Conservation (phyloP, 1,140 invertebrate species). For the Brachionus manjavacas region DNA sequence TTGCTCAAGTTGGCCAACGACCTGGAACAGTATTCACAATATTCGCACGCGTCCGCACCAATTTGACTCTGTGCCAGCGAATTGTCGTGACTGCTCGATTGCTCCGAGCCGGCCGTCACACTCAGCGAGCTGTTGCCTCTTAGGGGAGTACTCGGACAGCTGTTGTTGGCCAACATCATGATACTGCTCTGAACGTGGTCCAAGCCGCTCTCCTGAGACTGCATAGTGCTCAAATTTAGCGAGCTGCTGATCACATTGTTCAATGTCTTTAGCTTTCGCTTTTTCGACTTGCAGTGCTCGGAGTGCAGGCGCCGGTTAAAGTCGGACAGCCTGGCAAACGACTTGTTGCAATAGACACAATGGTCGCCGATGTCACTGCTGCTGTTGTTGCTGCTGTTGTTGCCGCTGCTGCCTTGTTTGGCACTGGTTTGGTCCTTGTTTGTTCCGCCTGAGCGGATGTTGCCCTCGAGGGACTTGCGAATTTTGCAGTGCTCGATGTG, state of each 20-base stretch:
- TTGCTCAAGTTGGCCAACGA: constrained; percentile 22
- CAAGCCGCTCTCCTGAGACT: background rate
- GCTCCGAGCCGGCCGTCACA: background rate
- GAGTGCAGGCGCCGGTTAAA: constrained; percentile 16
- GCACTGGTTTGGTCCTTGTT: background rate
- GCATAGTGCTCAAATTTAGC: background rate
- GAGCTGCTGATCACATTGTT: background rate
- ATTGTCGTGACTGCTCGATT: background rate
- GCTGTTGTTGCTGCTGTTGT: too few relatives aligned
- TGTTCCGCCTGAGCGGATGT: background rate
- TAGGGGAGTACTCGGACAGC: background rate
- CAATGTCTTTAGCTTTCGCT: background rate
- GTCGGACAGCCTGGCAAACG: constrained; percentile 12
- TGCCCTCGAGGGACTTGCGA: constrained; percentile 16
- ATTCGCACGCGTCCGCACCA: background rate
- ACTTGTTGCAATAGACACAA: constrained; percentile 21
- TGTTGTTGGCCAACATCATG: background rate
- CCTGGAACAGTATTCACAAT: background rate
- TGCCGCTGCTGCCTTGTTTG: background rate
- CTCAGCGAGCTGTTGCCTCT: background rate
- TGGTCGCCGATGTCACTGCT: background rate
- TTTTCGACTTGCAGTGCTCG: constrained; percentile 36
- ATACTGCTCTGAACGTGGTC: background rate
- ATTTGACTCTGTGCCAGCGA: background rate
- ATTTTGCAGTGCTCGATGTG: constrained; percentile 38